A percentile compares a stretch with the other conserved stretches of the same genome.
phyloP scores from a whole-genome alignment of 2,888 invertebrate species.

The Megamerina dolium region DNA sequence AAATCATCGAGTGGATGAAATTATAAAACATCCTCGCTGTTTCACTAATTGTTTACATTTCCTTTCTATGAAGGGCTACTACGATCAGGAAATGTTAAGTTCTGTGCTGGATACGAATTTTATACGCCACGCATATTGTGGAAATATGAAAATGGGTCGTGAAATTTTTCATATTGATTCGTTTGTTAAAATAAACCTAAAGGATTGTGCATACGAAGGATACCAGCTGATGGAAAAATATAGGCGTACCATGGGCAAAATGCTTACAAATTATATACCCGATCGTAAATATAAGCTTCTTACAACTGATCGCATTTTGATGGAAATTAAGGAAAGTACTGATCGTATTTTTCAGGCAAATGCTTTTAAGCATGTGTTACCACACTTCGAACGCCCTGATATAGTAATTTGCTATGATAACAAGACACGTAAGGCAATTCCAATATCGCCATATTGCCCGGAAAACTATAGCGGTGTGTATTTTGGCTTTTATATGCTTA shows the following conservation, averaged over 20 bases:
- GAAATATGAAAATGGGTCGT: constrained; percentile 50
- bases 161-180: constrained; percentile 62
- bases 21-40: constrained; percentile 55
- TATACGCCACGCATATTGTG: constrained; percentile 54
- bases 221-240: constrained; percentile 52
- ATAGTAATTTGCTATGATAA: constrained; percentile 57
- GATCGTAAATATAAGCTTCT: constrained; percentile 52
- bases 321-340: constrained; percentile 55
- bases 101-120: constrained; percentile 56
- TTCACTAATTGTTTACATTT: constrained; percentile 59
- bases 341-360: constrained; percentile 51
- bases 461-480: constrained; percentile 51
- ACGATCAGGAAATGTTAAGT: constrained; percentile 57
- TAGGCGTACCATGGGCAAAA: constrained; percentile 54
- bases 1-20: constrained; percentile 54
- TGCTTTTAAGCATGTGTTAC: constrained; percentile 57
- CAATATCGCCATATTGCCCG: constrained; percentile 51
- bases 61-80: constrained; percentile 54
- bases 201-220: constrained; percentile 49
- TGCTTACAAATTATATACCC: constrained; percentile 57
- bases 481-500: neutral
- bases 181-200: constrained; percentile 47
- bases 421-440: constrained; percentile 50
- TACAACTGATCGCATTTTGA: constrained; percentile 54
- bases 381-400: constrained; percentile 63